These are phyloP conservation scores for Osmerus eperlanus DNA, from an alignment of 2,113 vertebrate genomes.

Conservation along the genomic window DNA sequence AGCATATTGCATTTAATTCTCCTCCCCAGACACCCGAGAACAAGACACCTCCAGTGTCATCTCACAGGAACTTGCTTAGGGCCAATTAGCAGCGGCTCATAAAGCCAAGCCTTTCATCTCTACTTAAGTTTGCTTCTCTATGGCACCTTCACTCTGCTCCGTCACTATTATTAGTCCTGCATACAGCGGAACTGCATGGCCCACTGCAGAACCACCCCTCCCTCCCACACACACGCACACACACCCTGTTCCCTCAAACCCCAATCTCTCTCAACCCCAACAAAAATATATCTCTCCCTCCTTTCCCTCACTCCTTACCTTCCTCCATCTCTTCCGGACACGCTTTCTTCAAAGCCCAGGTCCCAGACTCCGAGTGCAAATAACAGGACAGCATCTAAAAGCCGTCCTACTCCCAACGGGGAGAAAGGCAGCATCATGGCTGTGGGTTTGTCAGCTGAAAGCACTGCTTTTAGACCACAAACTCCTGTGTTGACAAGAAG, in stretches of 20 bases:
- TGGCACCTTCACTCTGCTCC: conserved; percentile 25
- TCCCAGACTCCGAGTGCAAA: not conserved
- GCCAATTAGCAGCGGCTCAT: conserved; percentile 70
- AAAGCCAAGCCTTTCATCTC: conserved; percentile 65
- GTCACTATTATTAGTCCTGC: conserved; percentile 27
- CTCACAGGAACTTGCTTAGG: conserved; percentile 52
- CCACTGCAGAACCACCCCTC: conserved; percentile 4
- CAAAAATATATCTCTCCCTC: not conserved
- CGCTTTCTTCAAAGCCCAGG: conserved; percentile 7
- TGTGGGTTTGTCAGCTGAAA: conserved; percentile 25
- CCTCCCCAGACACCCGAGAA: conserved; percentile 41
- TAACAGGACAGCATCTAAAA: conserved; percentile 30
- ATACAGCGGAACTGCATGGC: conserved; percentile 28
- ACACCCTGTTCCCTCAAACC: too few species aligned
- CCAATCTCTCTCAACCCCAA: too few species aligned
- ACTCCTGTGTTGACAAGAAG: not conserved
- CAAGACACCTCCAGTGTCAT: conserved; percentile 42
- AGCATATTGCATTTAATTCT: conserved; percentile 56
- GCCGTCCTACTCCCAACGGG: conserved; percentile 19
- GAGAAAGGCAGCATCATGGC: conserved; percentile 21
- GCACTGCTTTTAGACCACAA: conserved; percentile 25
- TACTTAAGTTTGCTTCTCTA: conserved; percentile 30
- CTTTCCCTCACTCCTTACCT: not conserved
- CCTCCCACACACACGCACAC: not conserved
- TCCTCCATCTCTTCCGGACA: conserved; percentile 5